phyloP scores from a whole-genome alignment of 2,888 invertebrate species.

The Orchesella flavescens region DNA sequence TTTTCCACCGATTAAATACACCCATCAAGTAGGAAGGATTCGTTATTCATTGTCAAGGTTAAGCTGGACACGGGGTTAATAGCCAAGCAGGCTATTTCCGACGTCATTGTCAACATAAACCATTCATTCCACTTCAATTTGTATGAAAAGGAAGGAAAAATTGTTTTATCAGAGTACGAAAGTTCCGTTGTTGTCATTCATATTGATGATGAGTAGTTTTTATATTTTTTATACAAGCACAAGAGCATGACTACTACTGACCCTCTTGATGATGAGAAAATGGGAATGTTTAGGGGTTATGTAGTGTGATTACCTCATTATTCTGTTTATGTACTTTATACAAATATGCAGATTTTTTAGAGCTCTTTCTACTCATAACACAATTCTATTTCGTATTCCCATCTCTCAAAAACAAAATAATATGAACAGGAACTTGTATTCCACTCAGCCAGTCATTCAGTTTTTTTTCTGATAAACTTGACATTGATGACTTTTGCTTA shows the following conservation, averaged over 20 bases:
- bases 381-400: neutral
- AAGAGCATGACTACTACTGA: slow-evolving; percentile 56
- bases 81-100: slow-evolving; percentile 62
- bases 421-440: slow-evolving; percentile 4
- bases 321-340: neutral
- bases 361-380: neutral
- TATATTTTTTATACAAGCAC: neutral
- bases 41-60: slow-evolving; percentile 57
- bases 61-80: slow-evolving; percentile 65
- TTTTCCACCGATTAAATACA: slow-evolving; percentile 26
- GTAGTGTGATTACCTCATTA: neutral
- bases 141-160: slow-evolving; percentile 32
- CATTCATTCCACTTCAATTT: slow-evolving; percentile 50
- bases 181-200: slow-evolving; percentile 62
- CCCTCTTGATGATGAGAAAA: slow-evolving; percentile 49
- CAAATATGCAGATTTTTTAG: neutral
- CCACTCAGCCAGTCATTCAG: slow-evolving; percentile 36
- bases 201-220: neutral
- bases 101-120: slow-evolving; percentile 63
- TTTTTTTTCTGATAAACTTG: slow-evolving; percentile 48
- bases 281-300: neutral
- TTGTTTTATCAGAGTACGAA: slow-evolving; percentile 45
- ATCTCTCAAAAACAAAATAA: neutral
- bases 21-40: slow-evolving; percentile 42
- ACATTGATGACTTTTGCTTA: slow-evolving; percentile 49